Conservation (phyloP, 2,113 vertebrate genomes). For the Empidonax alnorum region DNA sequence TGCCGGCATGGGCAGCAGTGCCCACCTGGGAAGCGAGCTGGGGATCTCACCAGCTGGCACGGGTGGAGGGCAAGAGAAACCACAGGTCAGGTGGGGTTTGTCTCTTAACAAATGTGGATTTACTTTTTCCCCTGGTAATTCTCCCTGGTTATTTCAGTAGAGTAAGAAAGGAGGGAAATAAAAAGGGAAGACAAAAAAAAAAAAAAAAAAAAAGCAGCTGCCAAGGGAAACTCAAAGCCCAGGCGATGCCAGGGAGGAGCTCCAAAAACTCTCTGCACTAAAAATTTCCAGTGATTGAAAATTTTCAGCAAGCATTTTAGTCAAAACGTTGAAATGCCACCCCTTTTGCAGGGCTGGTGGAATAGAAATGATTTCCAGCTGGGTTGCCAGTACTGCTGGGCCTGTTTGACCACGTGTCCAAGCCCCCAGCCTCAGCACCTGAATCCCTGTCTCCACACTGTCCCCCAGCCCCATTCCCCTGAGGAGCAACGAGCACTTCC, state of each 20-base stretch:
- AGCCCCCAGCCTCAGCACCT: background rate
- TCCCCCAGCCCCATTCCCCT: background rate
- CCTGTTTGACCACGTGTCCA: fast-evolving
- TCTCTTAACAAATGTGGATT: background rate
- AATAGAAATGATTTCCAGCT: constrained; percentile 6
- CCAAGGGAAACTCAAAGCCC: background rate
- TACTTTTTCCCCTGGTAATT: background rate
- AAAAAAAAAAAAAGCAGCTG: background rate
- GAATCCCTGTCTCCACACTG: background rate
- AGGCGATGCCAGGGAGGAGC: background rate
- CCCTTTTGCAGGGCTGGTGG: background rate
- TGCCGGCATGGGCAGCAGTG: fast-evolving
- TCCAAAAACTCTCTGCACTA: constrained; percentile 1
- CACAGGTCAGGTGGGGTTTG: fast-evolving
- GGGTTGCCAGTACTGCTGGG: background rate
- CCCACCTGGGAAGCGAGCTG: background rate
- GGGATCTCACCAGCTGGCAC: background rate
- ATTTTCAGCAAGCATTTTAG: constrained; percentile 1
- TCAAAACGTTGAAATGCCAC: background rate
- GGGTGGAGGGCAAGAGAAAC: fast-evolving
- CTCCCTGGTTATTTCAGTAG: background rate
- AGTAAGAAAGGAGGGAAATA: background rate
- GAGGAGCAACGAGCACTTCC: fast-evolving
- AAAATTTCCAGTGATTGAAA: constrained; percentile 45
- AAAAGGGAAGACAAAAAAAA: background rate